These are phyloP conservation scores for Crenuchus spilurus DNA, from an alignment of 2,797 vertebrate species.

Conservation along the genomic window DNA sequence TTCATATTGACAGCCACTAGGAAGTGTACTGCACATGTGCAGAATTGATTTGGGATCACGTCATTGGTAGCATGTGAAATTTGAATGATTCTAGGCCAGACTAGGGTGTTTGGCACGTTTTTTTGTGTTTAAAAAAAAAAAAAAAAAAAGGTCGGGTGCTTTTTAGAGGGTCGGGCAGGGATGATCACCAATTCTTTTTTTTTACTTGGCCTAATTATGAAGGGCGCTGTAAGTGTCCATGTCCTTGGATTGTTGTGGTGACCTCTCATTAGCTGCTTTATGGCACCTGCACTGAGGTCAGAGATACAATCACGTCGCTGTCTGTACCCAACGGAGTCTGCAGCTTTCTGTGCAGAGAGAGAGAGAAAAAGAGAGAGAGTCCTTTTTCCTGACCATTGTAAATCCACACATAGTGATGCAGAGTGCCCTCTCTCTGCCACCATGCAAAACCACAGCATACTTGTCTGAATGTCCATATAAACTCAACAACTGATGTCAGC, in stretches of 20 bases:
- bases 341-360: conserved; percentile 67
- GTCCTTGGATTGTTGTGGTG: conserved; percentile 58
- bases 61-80: too few species aligned
- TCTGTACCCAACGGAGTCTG: conserved; percentile 14
- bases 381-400: conserved; percentile 38
- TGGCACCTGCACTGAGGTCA: conserved; percentile 56
- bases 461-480: conserved; percentile 58
- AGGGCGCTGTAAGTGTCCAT: neutral
- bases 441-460: conserved; percentile 40
- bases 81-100: too few species aligned
- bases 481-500: conserved; percentile 64
- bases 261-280: conserved; percentile 65
- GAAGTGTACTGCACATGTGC: too few species aligned
- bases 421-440: conserved; percentile 22
- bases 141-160: too few species aligned
- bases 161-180: too few species aligned
- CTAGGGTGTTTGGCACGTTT: too few species aligned
- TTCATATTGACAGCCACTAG: too few species aligned
- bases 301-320: conserved; percentile 24
- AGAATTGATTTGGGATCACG: too few species aligned
- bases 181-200: too few species aligned
- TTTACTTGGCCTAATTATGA: too few species aligned
- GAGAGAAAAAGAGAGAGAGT: conserved; percentile 11
- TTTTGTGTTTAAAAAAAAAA: too few species aligned
- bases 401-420: conserved; percentile 36